Evolutionary conservation across 2,888 invertebrate genomes (phyloP).

Genomic region (Antheraea assamensis): DNA sequence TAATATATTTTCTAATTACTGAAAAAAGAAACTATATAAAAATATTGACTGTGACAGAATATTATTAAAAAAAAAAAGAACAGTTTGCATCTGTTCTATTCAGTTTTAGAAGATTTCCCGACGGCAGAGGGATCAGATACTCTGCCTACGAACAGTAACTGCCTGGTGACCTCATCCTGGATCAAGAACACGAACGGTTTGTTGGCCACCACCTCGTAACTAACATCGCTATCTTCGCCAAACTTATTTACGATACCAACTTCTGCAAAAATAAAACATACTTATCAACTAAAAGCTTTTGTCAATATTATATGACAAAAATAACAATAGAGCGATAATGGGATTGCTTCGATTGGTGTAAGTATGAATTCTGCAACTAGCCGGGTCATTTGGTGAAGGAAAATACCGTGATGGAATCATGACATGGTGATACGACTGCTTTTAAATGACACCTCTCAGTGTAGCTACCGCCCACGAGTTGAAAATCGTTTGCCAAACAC

Average conservation of each 20-base stretch:
- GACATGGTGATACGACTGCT: too few species aligned
- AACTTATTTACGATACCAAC: slow-evolving; percentile 88
- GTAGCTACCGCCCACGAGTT: too few species aligned
- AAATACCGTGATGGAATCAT: too few species aligned
- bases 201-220: slow-evolving; percentile 85
- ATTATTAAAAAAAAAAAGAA: neutral
- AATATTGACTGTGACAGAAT: neutral
- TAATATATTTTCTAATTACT: neutral
- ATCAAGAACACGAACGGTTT: slow-evolving; percentile 91
- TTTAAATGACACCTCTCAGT: too few species aligned
- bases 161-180: slow-evolving; percentile 88
- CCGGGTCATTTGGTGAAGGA: too few species aligned
- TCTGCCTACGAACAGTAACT: slow-evolving; percentile 88
- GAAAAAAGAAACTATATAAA: neutral
- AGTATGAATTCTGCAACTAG: too few species aligned
- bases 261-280: slow-evolving; percentile 62
- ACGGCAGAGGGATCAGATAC: slow-evolving; percentile 83
- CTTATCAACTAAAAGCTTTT: neutral
- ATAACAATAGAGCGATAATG: neutral
- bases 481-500: too few species aligned
- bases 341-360: too few species aligned
- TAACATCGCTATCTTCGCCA: slow-evolving; percentile 81
- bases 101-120: slow-evolving; percentile 49
- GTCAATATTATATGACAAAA: neutral
- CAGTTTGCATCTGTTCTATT: slow-evolving; percentile 5